Percentiles rank a stretch among this genome's conserved stretches.
phyloP scores from a whole-genome alignment of 2,888 invertebrate genomes.

The Nomada lathburiana region DNA sequence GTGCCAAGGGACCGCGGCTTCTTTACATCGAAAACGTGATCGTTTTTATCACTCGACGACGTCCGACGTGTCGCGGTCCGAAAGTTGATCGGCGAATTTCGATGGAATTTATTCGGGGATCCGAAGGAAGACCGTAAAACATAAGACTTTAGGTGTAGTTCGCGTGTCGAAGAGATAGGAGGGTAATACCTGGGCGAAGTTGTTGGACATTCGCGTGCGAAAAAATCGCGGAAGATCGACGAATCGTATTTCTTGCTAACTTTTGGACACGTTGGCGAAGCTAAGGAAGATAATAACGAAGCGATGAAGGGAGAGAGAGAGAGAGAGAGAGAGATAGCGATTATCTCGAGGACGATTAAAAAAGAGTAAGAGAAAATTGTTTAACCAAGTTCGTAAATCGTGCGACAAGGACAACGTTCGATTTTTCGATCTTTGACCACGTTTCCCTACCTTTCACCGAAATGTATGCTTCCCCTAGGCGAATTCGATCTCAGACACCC shows the following conservation, averaged over 20 bases:
- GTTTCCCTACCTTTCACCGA: not conserved
- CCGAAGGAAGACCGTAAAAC: slow-evolving; percentile 16
- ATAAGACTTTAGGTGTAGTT: slow-evolving; percentile 40
- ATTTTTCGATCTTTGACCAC: slow-evolving; percentile 26
- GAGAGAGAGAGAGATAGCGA: not conserved
- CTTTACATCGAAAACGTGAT: not conserved
- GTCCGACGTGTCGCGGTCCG: not conserved
- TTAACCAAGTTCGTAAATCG: no score
- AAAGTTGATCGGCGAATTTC: slow-evolving; percentile 1
- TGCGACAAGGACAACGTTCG: slow-evolving; percentile 3
- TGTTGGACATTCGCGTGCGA: not conserved
- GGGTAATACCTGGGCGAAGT: slow-evolving; percentile 15
- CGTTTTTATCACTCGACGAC: not conserved
- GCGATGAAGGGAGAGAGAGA: not conserved
- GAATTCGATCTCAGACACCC: slow-evolving; percentile 18
- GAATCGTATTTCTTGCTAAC: slow-evolving; percentile 32
- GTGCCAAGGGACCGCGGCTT: not conserved
- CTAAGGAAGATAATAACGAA: slow-evolving; percentile 19
- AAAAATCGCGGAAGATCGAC: not conserved
- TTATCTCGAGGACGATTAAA: no score
- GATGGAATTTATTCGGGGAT: not conserved
- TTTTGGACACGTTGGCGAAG: slow-evolving; percentile 39
- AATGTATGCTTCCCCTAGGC: slow-evolving; percentile 2
- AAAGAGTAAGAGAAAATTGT: no score
- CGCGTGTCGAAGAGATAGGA: slow-evolving; percentile 38